A percentile compares a stretch with the other conserved stretches of the same genome.
Evolutionary conservation across 2,113 vertebrate species (phyloP).

Genomic region (Connochaetes taurinus): DNA sequence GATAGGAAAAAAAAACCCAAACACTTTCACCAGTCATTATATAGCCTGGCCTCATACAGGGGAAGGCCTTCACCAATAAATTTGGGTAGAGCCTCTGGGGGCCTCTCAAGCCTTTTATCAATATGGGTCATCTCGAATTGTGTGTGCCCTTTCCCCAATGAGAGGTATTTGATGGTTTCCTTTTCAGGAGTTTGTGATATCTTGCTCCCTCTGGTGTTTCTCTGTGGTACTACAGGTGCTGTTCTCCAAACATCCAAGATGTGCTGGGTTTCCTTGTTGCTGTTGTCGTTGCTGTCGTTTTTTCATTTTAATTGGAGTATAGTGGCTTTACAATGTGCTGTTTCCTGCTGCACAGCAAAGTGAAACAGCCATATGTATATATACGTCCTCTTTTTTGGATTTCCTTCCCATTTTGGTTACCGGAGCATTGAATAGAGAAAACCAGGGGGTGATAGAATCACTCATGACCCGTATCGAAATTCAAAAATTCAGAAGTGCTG

Average conservation of each 20-base stretch:
- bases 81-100: background rate
- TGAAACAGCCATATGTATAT: background rate
- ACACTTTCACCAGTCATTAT: background rate
- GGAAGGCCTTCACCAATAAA: background rate
- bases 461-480: background rate
- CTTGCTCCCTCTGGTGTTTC: background rate
- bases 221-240: background rate
- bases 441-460: background rate
- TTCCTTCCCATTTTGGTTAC: background rate
- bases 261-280: background rate
- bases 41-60: background rate
- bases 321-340: background rate
- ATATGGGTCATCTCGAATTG: background rate
- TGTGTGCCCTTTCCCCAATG: background rate
- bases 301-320: background rate
- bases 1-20: background rate
- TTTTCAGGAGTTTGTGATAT: background rate
- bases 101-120: background rate
- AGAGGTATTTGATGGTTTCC: background rate
- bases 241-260: background rate
- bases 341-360: background rate
- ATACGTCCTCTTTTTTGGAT: background rate
- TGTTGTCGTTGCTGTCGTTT: background rate
- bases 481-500: background rate
- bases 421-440: background rate